Evolutionary conservation across 2,797 vertebrate genomes (phyloP), one percentile per base, ranked within the genome.

Genomic region (Platalea minor): DNA sequence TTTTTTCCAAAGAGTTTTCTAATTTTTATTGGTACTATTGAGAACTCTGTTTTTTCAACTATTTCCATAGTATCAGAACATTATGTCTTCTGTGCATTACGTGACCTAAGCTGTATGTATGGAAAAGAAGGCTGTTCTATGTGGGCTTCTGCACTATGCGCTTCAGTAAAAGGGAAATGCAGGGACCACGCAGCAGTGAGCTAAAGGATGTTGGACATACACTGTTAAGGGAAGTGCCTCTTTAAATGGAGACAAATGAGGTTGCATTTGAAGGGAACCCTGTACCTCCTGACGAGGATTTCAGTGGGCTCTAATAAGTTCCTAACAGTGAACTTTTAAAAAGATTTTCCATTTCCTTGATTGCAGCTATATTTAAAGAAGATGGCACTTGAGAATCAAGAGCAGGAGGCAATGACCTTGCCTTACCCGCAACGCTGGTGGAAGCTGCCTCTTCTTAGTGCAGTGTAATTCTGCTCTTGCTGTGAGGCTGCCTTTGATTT

Each of bases 341-440:
- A 57, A 83, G 60, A 72, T 82, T 96, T 95, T 95, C 89, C 43
- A 63, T 93, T 94, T 95, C 88, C 84, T 94, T 88, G 87, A 91
- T 85, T 93, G 81, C 25, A 39, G 72, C 43, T 89, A 3, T 91
- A 59, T 75, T 93, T 95, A 80, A 94, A 89, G 72, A 88, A 78
- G 69, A 94, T 86, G 78, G 48, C 73, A 93, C 83, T 93, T 67
- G 67, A 92, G 78, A 88, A 85, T 25, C 5, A n/a, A 80, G 80
- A 95, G 75, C 72, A 88, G 74, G 68, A 91, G 10, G 5, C 82
- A 50, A 39, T 77, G 91, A 86, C 85, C 88, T 85, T 81, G 54
- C 54, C 53, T 95, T 89, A 28, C 76, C 46, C 6, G 0, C 39
- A 67, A 9, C 0, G 1, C 69, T 4, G 4, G 70, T 79, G 77